Base-by-base conservation (phyloP, 2,888 invertebrate species). In the Brachypterus glaber region DNA sequence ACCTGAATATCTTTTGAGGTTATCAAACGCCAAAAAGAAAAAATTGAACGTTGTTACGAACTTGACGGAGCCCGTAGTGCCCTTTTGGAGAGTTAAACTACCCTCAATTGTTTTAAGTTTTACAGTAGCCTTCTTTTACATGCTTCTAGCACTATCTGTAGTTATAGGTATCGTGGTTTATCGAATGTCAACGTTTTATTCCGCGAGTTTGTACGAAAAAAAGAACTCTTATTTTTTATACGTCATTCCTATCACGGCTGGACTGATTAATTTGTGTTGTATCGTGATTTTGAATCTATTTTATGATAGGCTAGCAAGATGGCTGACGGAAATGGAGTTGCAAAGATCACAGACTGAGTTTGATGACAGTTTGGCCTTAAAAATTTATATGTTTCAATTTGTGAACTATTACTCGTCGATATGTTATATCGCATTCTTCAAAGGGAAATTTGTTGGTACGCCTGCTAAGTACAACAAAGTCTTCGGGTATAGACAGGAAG, bases 391-490 rank as follows among this genome's bases (percentile, higher is more conserved):
- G 47, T 81, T 90, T 48, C 87, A 90, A 67, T 90, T 90, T 63
- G 81, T 90, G 50, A 91, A 91, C 66, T 89, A 83, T 63, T 91
- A 90, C 62, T 80, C 86, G 2, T 86, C 85, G 14, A 79, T 90
- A 44, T 85, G 90, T 68, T 91, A 90, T 60, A 85, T 90, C 43
- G 82, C 80, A 9, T 82, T 82, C 55, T 63, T 82, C 38, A 82
- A 82, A 57, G 82, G 79, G 18, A 84, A 86, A 59, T 82, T 86
- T 56, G 76, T 83, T 17, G 86, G 86, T 1, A 78, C 82, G 62
- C 87, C 87, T 1, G 74, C 77, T 7, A 77, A 82, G 47, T 86
- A 86, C 56, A 84, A 81, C 54, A 74, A 75, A 35, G 71, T 86
- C 33, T 75, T 84, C 52, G 74, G 74, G 11, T 78, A 71, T 38